phyloP scores from a whole-genome alignment of 2,113 vertebrate genomes.

The Sardina pilchardus region DNA sequence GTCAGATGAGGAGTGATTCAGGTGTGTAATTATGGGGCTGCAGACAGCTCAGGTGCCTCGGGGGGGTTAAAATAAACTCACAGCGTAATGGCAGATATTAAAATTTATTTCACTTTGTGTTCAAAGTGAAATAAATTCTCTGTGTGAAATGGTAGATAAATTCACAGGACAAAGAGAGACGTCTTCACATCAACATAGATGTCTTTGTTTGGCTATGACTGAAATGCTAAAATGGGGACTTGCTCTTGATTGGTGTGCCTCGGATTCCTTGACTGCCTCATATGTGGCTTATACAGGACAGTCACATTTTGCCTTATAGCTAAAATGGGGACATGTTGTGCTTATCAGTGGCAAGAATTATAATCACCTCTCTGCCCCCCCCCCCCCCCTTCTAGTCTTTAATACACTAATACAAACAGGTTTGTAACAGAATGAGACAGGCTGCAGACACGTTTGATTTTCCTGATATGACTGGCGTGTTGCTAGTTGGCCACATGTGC shows the following conservation, averaged over 20 bases:
- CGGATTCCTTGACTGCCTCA: too few species aligned
- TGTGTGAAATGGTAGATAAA: background rate
- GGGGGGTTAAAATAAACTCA: background rate
- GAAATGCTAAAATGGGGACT: background rate
- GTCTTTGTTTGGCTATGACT: background rate
- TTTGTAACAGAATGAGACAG: background rate
- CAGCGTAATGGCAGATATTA: background rate
- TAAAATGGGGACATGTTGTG: too few species aligned
- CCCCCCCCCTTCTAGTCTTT: background rate
- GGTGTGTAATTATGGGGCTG: background rate
- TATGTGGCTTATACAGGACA: too few species aligned
- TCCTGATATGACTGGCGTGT: conserved; percentile 7
- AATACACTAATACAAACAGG: background rate
- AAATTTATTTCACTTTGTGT: background rate
- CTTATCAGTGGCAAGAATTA: too few species aligned
- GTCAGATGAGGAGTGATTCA: background rate
- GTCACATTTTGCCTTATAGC: too few species aligned
- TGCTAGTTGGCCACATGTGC: conserved; percentile 9
- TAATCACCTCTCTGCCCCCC: too few species aligned
- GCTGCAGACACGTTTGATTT: background rate
- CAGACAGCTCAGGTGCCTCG: background rate
- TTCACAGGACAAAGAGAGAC: background rate
- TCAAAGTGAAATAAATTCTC: background rate
- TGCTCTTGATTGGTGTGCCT: too few species aligned
- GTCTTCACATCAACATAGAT: background rate